A percentile compares a stretch with the other conserved stretches of the same genome.
phyloP scores from a whole-genome alignment of 2,888 invertebrate genomes.

The Tillus elongatus region DNA sequence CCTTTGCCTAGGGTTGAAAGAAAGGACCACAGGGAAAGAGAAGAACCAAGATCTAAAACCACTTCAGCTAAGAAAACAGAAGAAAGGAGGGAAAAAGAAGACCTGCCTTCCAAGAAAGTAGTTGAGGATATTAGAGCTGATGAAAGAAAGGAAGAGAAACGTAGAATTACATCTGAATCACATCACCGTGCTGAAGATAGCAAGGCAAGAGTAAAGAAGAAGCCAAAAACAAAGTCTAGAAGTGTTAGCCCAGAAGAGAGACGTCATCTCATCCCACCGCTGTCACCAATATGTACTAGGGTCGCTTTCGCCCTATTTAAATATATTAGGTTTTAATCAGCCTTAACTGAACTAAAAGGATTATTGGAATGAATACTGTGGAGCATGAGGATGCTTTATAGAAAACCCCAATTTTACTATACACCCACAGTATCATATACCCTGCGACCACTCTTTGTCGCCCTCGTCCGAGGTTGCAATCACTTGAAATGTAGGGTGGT shows the following conservation, averaged over 20 bases:
- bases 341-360: no score
- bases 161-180: slow-evolving; percentile 23
- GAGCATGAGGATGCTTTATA: no score
- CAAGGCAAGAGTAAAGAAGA: slow-evolving; percentile 29
- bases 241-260: slow-evolving; percentile 23
- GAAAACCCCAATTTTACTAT: no score
- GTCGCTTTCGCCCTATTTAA: no score
- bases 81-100: slow-evolving; percentile 27
- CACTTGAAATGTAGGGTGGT: no score
- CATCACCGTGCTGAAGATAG: slow-evolving; percentile 17
- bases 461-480: no score
- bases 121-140: slow-evolving; percentile 37
- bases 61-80: slow-evolving; percentile 25
- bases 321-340: no score
- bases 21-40: slow-evolving; percentile 24
- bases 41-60: slow-evolving; percentile 34
- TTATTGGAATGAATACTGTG: no score
- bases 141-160: slow-evolving; percentile 22
- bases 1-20: slow-evolving; percentile 31
- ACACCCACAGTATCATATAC: no score
- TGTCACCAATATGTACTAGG: no score
- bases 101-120: slow-evolving; percentile 39
- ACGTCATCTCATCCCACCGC: slow-evolving; percentile 36
- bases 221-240: slow-evolving; percentile 37
- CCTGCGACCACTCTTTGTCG: no score